Conservation (phyloP, 2,113 vertebrate species). For the Pseudorasbora parva region DNA sequence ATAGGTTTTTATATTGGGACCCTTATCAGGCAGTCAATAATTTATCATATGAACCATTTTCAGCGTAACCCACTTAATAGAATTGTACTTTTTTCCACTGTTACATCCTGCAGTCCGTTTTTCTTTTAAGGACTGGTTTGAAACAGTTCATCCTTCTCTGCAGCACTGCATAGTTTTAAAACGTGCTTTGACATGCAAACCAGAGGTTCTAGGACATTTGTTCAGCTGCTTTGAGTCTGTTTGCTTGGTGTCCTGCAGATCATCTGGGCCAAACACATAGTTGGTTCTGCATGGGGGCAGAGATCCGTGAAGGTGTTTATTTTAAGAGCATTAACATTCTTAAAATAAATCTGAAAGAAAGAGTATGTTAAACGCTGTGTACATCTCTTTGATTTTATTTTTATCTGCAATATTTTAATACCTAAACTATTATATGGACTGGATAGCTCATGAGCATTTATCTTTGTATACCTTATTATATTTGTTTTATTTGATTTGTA, state of each 20-base stretch:
- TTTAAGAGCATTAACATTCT: not conserved
- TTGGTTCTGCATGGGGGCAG: conserved; percentile 19
- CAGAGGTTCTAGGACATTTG: conserved; percentile 33
- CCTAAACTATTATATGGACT: not conserved
- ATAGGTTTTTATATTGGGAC: not conserved
- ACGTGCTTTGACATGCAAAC: not conserved
- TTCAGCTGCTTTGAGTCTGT: conserved; percentile 48
- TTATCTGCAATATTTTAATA: not conserved
- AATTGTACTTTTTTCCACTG: not conserved
- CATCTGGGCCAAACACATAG: conserved; percentile 13
- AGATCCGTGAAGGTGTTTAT: conserved; percentile 35
- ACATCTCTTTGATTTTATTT: not conserved
- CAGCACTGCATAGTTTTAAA: not conserved
- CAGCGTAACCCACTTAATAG: not conserved
- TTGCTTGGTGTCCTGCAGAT: conserved; percentile 42
- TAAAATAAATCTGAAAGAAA: conserved; percentile 51
- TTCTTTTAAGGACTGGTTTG: conserved; percentile 6
- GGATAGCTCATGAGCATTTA: not conserved
- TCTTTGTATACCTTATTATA: not conserved
- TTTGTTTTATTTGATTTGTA: not conserved
- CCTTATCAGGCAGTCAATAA: not conserved
- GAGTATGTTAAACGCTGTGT: not conserved
- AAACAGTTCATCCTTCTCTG: not conserved
- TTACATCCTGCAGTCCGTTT: not conserved
- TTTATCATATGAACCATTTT: not conserved